Conservation (phyloP, 2,797 vertebrate genomes). For the Hoplostethus mediterraneus region DNA sequence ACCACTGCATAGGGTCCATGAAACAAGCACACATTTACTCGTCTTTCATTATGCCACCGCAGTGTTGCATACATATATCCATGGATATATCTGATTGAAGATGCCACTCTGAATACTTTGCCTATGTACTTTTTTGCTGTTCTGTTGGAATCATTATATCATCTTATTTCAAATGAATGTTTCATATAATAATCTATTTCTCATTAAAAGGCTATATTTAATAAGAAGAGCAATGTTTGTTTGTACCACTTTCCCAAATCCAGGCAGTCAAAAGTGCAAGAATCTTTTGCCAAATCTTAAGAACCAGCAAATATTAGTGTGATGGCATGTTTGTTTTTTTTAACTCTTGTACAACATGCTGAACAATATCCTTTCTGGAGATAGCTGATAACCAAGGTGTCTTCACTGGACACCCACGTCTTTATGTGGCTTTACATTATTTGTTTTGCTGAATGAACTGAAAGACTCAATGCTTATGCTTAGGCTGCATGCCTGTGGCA, state of each 20-base stretch:
- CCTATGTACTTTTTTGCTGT: conserved; percentile 87
- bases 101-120: conserved; percentile 85
- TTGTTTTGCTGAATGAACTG: conserved; percentile 29
- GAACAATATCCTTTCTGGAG: conserved; percentile 25
- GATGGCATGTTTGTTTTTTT: background rate
- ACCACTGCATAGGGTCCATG: conserved; percentile 74
- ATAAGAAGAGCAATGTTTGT: conserved; percentile 84
- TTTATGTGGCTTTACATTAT: conserved; percentile 3
- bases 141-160: conserved; percentile 84
- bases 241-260: conserved; percentile 70
- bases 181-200: conserved; percentile 91
- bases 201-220: conserved; percentile 93
- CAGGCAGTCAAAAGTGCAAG: background rate
- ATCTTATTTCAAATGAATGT: conserved; percentile 91
- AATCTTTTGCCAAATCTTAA: background rate
- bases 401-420: background rate
- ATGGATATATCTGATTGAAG: conserved; percentile 80
- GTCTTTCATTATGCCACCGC: conserved; percentile 72
- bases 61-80: conserved; percentile 81
- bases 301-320: background rate
- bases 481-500: background rate
- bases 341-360: background rate
- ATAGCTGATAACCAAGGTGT: conserved; percentile 39
- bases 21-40: conserved; percentile 82
- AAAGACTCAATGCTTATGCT: conserved; percentile 23